phyloP scores from a whole-genome alignment of 1,140 invertebrate species.

The Drosophila melanica region DNA sequence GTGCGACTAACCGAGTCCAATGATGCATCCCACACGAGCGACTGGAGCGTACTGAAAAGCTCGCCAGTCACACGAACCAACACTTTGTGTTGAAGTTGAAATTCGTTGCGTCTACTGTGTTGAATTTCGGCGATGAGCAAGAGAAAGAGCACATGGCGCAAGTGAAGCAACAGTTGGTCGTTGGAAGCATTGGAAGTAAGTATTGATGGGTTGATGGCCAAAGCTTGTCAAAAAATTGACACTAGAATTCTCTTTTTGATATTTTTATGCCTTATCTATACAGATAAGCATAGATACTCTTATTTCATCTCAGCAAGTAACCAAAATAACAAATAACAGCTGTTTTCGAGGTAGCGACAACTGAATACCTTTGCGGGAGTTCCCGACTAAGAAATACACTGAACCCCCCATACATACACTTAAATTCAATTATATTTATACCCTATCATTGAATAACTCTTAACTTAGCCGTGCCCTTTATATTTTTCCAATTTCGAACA shows the following conservation, averaged over 20 bases:
- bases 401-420: no score
- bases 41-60: slow-evolving; percentile 1
- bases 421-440: no score
- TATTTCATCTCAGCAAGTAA: no score
- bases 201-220: not conserved
- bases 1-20: not conserved
- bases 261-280: no score
- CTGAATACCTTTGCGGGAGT: no score
- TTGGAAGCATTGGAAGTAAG: slow-evolving; percentile 56
- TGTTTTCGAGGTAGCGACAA: no score
- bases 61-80: not conserved
- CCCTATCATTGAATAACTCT: no score
- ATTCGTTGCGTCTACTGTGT: slow-evolving; percentile 10
- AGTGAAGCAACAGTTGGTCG: slow-evolving; percentile 55
- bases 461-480: no score
- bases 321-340: no score
- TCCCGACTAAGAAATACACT: no score
- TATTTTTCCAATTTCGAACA: no score
- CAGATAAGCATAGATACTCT: no score
- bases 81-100: slow-evolving; percentile 46
- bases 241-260: not conserved
- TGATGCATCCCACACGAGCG: not conserved
- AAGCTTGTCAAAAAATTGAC: slow-evolving; percentile 4
- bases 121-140: slow-evolving; percentile 22
- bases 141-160: not conserved